Evolutionary conservation across 2,888 invertebrate genomes (phyloP).

Genomic region (Brachypalpus laphriformis): DNA sequence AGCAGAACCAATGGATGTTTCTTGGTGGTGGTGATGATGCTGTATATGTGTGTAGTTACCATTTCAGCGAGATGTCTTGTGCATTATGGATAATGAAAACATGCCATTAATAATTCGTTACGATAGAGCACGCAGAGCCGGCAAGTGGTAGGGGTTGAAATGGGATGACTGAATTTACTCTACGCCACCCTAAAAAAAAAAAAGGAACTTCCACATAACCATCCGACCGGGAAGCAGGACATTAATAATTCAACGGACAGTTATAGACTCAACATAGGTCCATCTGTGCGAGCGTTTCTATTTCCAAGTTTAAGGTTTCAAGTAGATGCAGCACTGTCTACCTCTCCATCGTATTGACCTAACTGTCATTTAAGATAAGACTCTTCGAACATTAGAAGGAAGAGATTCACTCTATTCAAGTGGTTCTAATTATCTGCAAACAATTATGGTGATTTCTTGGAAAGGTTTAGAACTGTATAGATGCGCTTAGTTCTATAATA

Average conservation of each 20-base stretch:
- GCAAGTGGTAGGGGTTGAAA: slow-evolving; percentile 34
- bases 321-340: slow-evolving; percentile 17
- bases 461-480: background rate
- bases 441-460: slow-evolving; percentile 18
- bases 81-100: slow-evolving; percentile 74
- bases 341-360: slow-evolving; percentile 28
- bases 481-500: slow-evolving; percentile 11
- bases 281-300: slow-evolving; percentile 39
- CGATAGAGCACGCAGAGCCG: slow-evolving; percentile 59
- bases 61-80: slow-evolving; percentile 71
- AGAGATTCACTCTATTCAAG: slow-evolving; percentile 7
- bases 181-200: slow-evolving; percentile 29
- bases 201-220: slow-evolving; percentile 45
- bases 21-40: slow-evolving; percentile 29
- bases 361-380: slow-evolving; percentile 40
- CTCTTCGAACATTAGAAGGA: background rate
- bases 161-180: slow-evolving; percentile 28
- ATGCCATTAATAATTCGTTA: slow-evolving; percentile 72
- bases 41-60: slow-evolving; percentile 42
- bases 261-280: slow-evolving; percentile 45
- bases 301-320: slow-evolving; percentile 71
- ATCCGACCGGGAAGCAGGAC: slow-evolving; percentile 49
- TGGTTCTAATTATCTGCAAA: slow-evolving; percentile 44
- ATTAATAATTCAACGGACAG: slow-evolving; percentile 63
- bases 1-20: no score